Evolutionary conservation across 2,797 vertebrate genomes (phyloP), one percentile per base, ranked within the genome.

Genomic region (Mus minutoides): DNA sequence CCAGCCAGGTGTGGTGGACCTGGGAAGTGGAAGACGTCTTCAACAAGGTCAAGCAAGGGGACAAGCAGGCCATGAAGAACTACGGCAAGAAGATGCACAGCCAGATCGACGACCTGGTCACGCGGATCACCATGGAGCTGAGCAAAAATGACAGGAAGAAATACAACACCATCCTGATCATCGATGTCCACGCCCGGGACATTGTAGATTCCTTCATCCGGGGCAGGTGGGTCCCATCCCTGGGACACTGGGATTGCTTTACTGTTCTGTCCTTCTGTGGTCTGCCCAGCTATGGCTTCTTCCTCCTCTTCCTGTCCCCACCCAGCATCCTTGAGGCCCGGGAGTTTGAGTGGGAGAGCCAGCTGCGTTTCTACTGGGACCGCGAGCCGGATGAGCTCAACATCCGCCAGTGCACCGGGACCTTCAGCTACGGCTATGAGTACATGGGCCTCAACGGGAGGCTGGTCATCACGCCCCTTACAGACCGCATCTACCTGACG

Each of bases 401-500:
- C 31, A 99, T 99, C 96, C 99, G 98, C 3, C 99, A 99, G 97
- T 99, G 99, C 98, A 99, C 99, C 0, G 99, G 99, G 19, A 97
- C 98, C 0, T 99, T 99, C 95, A 97, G 98, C 31, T 99, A 99
- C 0, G 99, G 99, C 29, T 99, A 99, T 0, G 99, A 99, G 98
- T 99, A 99, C 98, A 99, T 99, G 99, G 99, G 99, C 6, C 97
- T 99, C 95, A 99, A 99, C 0, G 99, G 99, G 46, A 99, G 99
- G 0, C 98, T 99, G 92, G 99, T 99, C 86, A 99, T 99, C 98
- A 99, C 99, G 2, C 99, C 99, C 0, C 99, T 99, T 89, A 99
- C 99, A 0, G 99, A 99, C 95, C 98, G 99, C 14, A 99, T 99
- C 97, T 99, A 99, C 98, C 99, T 99, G 95, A 99, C 99, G 0